phyloP scores from a whole-genome alignment of 2,113 vertebrate genomes.

The Buteo buteo region DNA sequence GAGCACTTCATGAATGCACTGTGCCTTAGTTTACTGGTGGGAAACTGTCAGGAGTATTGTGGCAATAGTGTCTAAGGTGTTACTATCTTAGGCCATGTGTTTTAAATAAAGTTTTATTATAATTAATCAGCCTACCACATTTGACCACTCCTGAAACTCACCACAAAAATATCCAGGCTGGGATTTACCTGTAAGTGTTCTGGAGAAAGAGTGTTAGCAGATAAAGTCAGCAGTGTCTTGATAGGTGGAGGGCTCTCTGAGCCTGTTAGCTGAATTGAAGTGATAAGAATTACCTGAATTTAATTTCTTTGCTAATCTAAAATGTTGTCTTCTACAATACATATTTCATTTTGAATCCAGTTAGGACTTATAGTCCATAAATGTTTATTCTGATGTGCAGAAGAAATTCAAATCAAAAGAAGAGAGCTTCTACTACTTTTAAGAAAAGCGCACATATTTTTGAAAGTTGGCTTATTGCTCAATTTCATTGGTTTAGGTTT shows the following conservation, averaged over 20 bases:
- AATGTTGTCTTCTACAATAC: background rate
- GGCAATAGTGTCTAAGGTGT: background rate
- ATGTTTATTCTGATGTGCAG: background rate
- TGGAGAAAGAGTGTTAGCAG: background rate
- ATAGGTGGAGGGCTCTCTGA: background rate
- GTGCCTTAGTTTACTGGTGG: background rate
- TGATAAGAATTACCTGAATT: background rate
- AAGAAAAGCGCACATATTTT: background rate
- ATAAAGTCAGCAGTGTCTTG: background rate
- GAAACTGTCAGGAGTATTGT: background rate
- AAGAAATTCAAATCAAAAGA: background rate
- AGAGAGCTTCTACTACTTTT: background rate
- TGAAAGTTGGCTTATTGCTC: background rate
- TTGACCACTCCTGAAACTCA: background rate
- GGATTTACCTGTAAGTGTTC: background rate
- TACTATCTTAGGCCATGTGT: background rate
- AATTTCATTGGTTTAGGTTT: background rate
- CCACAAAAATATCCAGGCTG: background rate
- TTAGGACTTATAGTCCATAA: background rate
- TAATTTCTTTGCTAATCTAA: constrained; percentile 2
- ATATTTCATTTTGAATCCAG: background rate
- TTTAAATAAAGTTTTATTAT: background rate
- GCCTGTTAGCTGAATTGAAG: background rate
- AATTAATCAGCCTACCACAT: background rate
- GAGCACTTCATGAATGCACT: background rate